Evolutionary conservation across 1,140 invertebrate species (phyloP).

Genomic region (Colletes latitarsis): DNA sequence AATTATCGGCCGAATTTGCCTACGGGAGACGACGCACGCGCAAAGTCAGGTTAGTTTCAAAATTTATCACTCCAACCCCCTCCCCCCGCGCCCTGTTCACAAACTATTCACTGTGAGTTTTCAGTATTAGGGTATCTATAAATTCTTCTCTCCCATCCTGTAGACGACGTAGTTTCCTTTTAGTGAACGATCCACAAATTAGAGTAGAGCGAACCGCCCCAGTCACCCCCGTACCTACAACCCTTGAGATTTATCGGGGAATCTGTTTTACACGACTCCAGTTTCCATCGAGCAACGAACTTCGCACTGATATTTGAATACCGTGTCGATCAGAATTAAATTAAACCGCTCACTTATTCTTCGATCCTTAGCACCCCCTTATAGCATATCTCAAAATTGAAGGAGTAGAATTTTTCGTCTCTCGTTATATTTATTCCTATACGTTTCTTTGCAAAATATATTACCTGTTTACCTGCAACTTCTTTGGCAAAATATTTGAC

Average conservation of each 20-base stretch:
- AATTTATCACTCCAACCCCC: slow-evolving; percentile 51
- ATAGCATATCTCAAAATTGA: too few species aligned
- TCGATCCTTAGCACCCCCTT: too few species aligned
- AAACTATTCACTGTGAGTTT: slow-evolving; percentile 64
- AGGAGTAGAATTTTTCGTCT: too few species aligned
- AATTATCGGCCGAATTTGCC: slow-evolving; percentile 58
- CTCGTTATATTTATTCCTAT: too few species aligned
- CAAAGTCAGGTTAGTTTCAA: slow-evolving; percentile 32
- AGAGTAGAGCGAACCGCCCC: slow-evolving; percentile 45
- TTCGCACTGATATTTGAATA: slow-evolving; percentile 57
- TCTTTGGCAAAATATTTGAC: too few species aligned
- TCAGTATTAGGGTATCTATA: slow-evolving; percentile 68
- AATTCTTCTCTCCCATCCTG: slow-evolving; percentile 59
- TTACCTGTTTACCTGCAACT: too few species aligned
- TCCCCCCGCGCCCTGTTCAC: slow-evolving; percentile 2
- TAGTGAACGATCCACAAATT: slow-evolving; percentile 61
- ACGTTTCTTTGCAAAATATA: too few species aligned
- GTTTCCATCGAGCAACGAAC: slow-evolving; percentile 34
- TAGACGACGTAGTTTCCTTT: slow-evolving; percentile 60
- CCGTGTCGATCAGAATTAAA: slow-evolving; percentile 21
- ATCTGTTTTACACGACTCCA: slow-evolving; percentile 47
- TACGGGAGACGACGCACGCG: slow-evolving; percentile 15
- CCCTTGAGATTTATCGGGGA: slow-evolving; percentile 55
- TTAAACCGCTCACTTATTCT: slow-evolving; percentile 42
- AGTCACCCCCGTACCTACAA: background rate